Base-by-base conservation (phyloP, 2,113 vertebrate genomes). In the Anoplopoma fimbria region DNA sequence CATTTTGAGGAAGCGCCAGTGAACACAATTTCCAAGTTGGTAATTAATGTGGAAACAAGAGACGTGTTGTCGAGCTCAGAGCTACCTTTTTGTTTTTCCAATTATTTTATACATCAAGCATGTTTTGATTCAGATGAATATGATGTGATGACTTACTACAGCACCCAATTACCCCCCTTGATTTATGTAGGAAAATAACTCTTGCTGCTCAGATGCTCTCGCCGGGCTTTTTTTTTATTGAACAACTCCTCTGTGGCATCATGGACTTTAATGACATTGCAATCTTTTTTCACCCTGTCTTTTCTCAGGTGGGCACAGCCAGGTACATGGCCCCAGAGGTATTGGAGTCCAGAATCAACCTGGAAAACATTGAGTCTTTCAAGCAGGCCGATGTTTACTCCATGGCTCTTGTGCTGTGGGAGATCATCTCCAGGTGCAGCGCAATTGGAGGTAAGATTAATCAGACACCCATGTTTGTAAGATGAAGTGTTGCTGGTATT, bases 241-340 rank as follows among this genome's bases (percentile, higher is more conserved):
- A 68, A 33, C 58, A 27, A 1, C 27, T 55, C 25, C 40, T 42
- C 40, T 31, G 19, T n/a, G 23, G n/a, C 63, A 10, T 67, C 33
- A 45, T 12, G 13, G 42, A 47, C 13, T 49, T 13, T 14, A 36
- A 34, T 55, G 4, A n/a, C 31, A 15, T 21, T 17, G 17, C 19
- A 5, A 23, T 45, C 2, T 64, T 8, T 49, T 51, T 1, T 58
- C 9, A 74, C 17, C 7, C 34, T 61, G 25, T 62, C 77, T 40
- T 27, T 2, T 29, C 77, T 62, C 82, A 99, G 98, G 98, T 99
- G 93, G 98, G 98, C 63, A 99, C 98, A 29, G 98, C 98, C 23
- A 95, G 98, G 79, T 99, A 99, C 82, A 99, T 99, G 98, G 98
- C 98, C 21, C 98, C 98, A 0, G 98, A 99, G 87, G 97, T 99